Evolutionary conservation across 2,113 vertebrate genomes (phyloP), one percentile per base, ranked within the genome.

Genomic region (Scytalopus superciliaris): DNA sequence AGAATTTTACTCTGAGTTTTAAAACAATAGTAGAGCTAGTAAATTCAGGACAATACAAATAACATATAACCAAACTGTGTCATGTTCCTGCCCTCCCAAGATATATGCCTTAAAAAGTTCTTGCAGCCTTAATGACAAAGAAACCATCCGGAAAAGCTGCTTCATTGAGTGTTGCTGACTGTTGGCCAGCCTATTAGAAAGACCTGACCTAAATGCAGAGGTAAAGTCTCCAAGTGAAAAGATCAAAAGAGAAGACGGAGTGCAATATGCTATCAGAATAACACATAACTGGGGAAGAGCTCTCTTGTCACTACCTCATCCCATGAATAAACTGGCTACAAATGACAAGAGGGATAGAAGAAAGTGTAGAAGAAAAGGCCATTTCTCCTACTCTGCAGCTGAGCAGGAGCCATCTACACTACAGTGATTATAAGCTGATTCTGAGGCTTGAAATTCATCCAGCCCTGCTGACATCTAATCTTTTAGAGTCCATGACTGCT

Each of bases 321-420:
- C 7, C 6, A 10, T 28, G 44, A 35, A 59, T 55, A 47, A 68
- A 68, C 19, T 57, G 49, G 23, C 40, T 85, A 19, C n/a, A 39
- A 55, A 56, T 4, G 4, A 9, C 33, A 63, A 57, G 31, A 17
- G 24, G 44, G 42, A 23, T 9, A 49, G 28, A 76, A 59, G 23
- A 63, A 86, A 49, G 3, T 2, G 8, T 23, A 40, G 72, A 79
- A 84, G 45, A 82, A 72, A 53, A 8, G 0, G 16, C 44, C 17
- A 24, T 62, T 89, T 60, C 17, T 78, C 23, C 35, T 60, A 15
- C 45, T 57, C 10, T 40, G 37, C 17, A 27, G 22, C 7, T 0
- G 1, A 55, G 28, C 7, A 44, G n/a, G 19, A 2, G 1, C 24
- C 45, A 3, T 35, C 33, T 45, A n/a, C 3, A 1, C 4, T 14